Evolutionary conservation across 1,140 invertebrate genomes (phyloP), one percentile per base, ranked within the genome.

Genomic region (Hycleus phaleratus): DNA sequence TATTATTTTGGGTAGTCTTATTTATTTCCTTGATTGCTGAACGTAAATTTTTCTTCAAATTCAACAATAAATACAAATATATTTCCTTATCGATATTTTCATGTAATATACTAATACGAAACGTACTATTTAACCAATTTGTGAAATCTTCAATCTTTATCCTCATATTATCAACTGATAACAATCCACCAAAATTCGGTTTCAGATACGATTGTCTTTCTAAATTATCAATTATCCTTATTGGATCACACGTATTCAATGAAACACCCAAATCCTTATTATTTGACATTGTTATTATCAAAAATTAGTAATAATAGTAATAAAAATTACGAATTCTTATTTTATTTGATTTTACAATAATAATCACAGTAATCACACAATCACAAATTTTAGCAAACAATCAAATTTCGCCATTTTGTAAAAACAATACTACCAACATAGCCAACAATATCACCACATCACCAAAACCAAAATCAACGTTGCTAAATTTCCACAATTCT

Each of bases 11-110:
- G 9, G 46, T 32, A 5, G 51, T 56, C 38, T 51, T 48, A 6
- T 55, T 55, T n/a, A 65, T 25, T 56, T 65, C 63, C 10, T 44
- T 44, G 26, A 65, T 12, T 40, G 51, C 49, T 48, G 40, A 45
- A 44, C 60, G 60, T 2, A 65, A 48, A 24, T 47, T 60, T 39
- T 59, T 63, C 53, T 63, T 63, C 26, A 65, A 49, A 49, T 32
- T 51, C 26, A 60, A 47, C 4, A 65, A 39, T 32, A 65, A 40
- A 38, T 26, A 58, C 7, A 56, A 46, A 18, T 58, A 50, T 39
- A 53, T 24, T 53, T 65, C 49, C n/a, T 24, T 58, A 26, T 61
- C 53, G 12, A 24, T 25, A 11, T 12, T 7, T 7, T 47, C 24
- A 26, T 52, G 38, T 49, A 65, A 47, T 49, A 65, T 39, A 53